These are phyloP conservation scores for Clarias fuscus DNA, from an alignment of 2,797 vertebrate species.

Conservation along the genomic window DNA sequence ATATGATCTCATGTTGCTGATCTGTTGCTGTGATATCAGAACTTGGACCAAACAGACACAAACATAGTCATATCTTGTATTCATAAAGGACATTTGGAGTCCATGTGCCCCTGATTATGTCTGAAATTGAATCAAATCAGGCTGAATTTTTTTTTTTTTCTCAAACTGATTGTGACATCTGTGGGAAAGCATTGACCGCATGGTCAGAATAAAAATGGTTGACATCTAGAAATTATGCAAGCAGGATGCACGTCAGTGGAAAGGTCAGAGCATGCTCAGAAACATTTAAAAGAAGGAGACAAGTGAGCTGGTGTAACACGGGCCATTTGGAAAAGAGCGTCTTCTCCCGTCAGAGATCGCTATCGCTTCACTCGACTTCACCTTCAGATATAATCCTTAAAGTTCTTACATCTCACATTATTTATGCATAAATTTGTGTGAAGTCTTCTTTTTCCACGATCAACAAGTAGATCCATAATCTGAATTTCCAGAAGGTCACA, in stretches of 20 bases:
- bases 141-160: constrained; percentile 2
- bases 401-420: not conserved
- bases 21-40: not conserved
- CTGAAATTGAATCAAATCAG: constrained; percentile 19
- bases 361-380: not conserved
- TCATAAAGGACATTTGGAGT: not conserved
- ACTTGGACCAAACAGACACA: constrained; percentile 12
- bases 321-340: not conserved
- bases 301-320: not conserved
- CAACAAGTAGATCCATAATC: too few relatives aligned
- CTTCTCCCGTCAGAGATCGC: not conserved
- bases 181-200: not conserved
- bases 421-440: too few relatives aligned
- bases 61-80: not conserved
- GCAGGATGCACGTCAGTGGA: not conserved
- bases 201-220: not conserved
- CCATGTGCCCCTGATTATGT: constrained; percentile 13
- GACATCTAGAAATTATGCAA: not conserved
- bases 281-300: not conserved
- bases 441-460: not conserved
- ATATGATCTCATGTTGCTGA: constrained; percentile 8
- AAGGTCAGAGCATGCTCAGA: not conserved
- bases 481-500: not conserved
- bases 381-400: not conserved
- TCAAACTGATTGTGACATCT: constrained; percentile 14